Evolutionary conservation across 2,888 invertebrate genomes (phyloP).

Genomic region (Cerastis leucographa): DNA sequence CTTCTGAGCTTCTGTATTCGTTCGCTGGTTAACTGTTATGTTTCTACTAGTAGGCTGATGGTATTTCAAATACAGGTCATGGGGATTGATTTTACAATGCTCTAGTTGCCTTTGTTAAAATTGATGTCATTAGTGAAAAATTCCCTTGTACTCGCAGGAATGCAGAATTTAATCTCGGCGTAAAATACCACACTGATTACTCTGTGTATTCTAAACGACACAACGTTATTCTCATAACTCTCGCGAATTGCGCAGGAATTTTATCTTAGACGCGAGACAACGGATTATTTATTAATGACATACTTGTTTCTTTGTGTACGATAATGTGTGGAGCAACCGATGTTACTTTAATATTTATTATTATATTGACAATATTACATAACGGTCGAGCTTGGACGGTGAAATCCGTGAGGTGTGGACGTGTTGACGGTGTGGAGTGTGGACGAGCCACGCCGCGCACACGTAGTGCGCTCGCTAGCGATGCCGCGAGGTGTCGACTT

Average conservation of each 20-base stretch:
- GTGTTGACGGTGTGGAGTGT: constrained; percentile 49
- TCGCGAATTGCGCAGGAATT: constrained; percentile 77
- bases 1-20: constrained; percentile 48
- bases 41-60: constrained; percentile 17
- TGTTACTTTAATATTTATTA: constrained; percentile 77
- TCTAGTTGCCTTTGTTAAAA: constrained; percentile 57
- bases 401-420: constrained; percentile 70
- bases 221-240: constrained; percentile 68
- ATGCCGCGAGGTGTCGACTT: constrained; percentile 61
- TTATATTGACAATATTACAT: constrained; percentile 77
- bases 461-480: constrained; percentile 14
- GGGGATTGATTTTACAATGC: constrained; percentile 21
- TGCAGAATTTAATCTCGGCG: constrained; percentile 71
- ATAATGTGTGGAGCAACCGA: constrained; percentile 75
- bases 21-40: constrained; percentile 35
- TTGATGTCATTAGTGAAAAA: constrained; percentile 69
- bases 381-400: constrained; percentile 70
- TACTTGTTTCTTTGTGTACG: constrained; percentile 72
- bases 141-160: constrained; percentile 65
- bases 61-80: constrained; percentile 40
- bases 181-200: constrained; percentile 77
- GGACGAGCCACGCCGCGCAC: constrained; percentile 12
- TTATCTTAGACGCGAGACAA: constrained; percentile 77
- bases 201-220: constrained; percentile 71
- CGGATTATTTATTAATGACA: constrained; percentile 76